Conservation (phyloP, 2,888 invertebrate species). For the Hypomecis punctinalis region DNA sequence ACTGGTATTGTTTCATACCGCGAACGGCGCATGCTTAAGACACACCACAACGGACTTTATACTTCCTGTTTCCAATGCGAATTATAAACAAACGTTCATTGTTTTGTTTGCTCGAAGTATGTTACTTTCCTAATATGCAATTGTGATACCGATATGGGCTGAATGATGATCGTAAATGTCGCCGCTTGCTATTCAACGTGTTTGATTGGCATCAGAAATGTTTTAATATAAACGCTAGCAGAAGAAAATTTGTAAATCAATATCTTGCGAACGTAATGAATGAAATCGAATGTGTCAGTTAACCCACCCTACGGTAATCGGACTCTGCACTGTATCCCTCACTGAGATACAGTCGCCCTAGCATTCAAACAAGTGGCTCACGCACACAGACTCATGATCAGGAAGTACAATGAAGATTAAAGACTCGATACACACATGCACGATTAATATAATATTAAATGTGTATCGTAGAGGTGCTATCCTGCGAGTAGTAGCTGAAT, state of each 20-base stretch:
- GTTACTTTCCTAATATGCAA: slow-evolving; percentile 39
- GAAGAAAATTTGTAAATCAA: slow-evolving; percentile 7
- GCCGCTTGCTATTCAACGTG: slow-evolving; percentile 20
- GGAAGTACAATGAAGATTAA: slow-evolving; percentile 85
- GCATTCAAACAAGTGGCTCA: slow-evolving; percentile 84
- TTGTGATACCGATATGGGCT: slow-evolving; percentile 27
- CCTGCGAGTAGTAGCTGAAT: slow-evolving; percentile 70
- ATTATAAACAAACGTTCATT: slow-evolving; percentile 78
- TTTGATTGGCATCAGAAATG: slow-evolving; percentile 24
- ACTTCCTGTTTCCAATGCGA: slow-evolving; percentile 82
- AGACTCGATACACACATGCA: slow-evolving; percentile 76
- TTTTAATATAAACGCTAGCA: neutral
- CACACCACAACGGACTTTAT: slow-evolving; percentile 74
- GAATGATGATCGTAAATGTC: slow-evolving; percentile 26
- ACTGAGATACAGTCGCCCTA: slow-evolving; percentile 83
- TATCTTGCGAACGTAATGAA: slow-evolving; percentile 52
- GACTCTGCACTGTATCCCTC: slow-evolving; percentile 84
- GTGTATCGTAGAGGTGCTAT: slow-evolving; percentile 60
- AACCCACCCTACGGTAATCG: slow-evolving; percentile 75
- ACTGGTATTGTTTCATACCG: slow-evolving; percentile 82
- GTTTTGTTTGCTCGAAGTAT: slow-evolving; percentile 57
- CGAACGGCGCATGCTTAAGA: slow-evolving; percentile 76
- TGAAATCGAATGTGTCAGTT: slow-evolving; percentile 42
- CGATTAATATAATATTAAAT: slow-evolving; percentile 74
- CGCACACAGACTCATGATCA: slow-evolving; percentile 77